Evolutionary conservation across 2,113 vertebrate genomes (phyloP).

Genomic region (Sus scrofa): T2T-Sscrofa CM000827.6:109346501-109347000

Average conservation of each 20-base stretch:
- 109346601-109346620: not conserved
- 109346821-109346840: not conserved
- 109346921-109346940: not conserved
- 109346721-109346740: fast-evolving
- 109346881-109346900: too few species aligned
- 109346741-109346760: too few species aligned
- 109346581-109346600: not conserved
- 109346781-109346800: not conserved
- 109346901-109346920: not conserved
- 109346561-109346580: not conserved
- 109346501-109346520: too few species aligned
- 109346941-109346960: not conserved
- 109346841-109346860: not conserved
- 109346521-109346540: fast-evolving
- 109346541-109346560: not conserved
- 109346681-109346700: fast-evolving
- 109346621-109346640: fast-evolving
- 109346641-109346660: fast-evolving
- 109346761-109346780: too few species aligned
- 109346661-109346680: fast-evolving
- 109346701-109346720: fast-evolving
- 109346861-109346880: not conserved
- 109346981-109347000: not conserved
- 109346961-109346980: slow-evolving; percentile 16
- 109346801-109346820: not conserved